Conservation (phyloP, 1,140 invertebrate genomes). For the Drosophila triauraria region DNA sequence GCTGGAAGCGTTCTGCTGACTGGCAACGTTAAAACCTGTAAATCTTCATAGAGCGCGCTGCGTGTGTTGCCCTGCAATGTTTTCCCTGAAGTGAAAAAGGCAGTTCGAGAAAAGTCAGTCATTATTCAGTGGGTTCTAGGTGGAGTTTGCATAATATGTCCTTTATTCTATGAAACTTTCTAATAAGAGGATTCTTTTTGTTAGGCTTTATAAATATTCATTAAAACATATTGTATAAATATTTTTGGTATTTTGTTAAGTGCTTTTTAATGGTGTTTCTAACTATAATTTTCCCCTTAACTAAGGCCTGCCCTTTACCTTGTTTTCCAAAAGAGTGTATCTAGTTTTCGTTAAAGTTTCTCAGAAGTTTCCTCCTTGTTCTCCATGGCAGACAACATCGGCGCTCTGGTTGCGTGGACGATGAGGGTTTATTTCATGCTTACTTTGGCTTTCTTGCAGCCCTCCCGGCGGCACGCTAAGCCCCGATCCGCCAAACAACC, state of each 20-base stretch:
- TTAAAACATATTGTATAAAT: not conserved
- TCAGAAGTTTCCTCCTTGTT: conserved; percentile 3
- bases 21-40: conserved; percentile 82
- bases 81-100: conserved; percentile 22
- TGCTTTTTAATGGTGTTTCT: too few species aligned
- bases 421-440: conserved; percentile 82
- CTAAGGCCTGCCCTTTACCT: not conserved
- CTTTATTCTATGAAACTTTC: not conserved
- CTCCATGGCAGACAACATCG: conserved; percentile 63
- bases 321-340: not conserved
- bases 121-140: not conserved
- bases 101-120: not conserved
- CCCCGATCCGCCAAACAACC: conserved; percentile 31
- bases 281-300: not conserved
- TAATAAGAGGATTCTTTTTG: not conserved
- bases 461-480: conserved; percentile 43
- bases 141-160: not conserved
- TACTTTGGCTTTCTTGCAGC: conserved; percentile 74
- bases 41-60: conserved; percentile 79
- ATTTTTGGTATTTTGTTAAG: not conserved
- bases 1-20: conserved; percentile 69
- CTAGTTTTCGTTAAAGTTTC: conserved; percentile 4
- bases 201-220: not conserved
- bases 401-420: conserved; percentile 49
- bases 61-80: conserved; percentile 62